These are phyloP conservation scores for Champsocephalus gunnari DNA, from an alignment of 2,797 vertebrate genomes.

Conservation along the genomic window DNA sequence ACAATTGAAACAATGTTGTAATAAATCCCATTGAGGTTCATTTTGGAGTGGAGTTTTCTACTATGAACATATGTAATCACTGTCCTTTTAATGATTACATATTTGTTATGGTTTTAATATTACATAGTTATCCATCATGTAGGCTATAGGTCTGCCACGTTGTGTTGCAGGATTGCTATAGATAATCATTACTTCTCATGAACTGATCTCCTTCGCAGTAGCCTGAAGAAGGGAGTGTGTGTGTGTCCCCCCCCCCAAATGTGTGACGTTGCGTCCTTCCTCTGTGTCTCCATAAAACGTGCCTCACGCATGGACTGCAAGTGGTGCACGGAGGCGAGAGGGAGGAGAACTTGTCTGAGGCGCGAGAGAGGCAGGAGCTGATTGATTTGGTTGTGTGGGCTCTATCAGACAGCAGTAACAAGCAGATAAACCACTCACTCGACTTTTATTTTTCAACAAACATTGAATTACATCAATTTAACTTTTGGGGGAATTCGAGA, in stretches of 20 bases:
- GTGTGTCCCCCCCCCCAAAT: constrained; percentile 28
- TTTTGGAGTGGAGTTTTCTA: neutral
- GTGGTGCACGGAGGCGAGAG: constrained; percentile 50
- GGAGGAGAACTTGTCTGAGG: constrained; percentile 52
- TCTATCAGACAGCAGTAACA: neutral
- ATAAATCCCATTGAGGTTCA: neutral
- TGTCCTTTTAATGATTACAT: neutral
- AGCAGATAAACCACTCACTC: neutral
- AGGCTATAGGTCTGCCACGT: no score
- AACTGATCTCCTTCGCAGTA: neutral
- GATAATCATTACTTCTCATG: neutral
- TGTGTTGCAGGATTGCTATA: neutral
- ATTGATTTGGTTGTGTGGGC: constrained; percentile 27
- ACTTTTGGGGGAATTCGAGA: constrained; percentile 11
- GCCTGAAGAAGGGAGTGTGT: constrained; percentile 11
- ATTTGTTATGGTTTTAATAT: neutral
- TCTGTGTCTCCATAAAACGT: constrained; percentile 77
- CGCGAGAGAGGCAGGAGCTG: constrained; percentile 40
- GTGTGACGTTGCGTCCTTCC: constrained; percentile 83
- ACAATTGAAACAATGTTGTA: neutral
- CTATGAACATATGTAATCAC: neutral
- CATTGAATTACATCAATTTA: neutral
- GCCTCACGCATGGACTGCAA: constrained; percentile 58
- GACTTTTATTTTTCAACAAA: neutral
- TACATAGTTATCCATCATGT: neutral